Conservation (phyloP, 2,113 vertebrate species). For the Sula dactylatra region DNA sequence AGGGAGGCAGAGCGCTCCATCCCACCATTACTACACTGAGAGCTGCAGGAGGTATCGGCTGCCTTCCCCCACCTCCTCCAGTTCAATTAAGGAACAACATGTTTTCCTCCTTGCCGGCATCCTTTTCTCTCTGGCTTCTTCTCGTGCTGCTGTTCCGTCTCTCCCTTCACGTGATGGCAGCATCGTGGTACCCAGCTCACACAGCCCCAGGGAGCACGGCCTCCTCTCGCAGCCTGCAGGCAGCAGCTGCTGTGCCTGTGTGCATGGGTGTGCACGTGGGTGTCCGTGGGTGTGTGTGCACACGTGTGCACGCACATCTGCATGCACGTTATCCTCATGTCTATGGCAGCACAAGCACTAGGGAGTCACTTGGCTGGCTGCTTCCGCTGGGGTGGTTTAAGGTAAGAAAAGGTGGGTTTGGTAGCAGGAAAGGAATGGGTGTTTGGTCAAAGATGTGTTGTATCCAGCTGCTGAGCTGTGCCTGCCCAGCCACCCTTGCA, state of each 20-base stretch:
- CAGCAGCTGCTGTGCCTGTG: neutral
- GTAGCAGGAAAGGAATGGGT: neutral
- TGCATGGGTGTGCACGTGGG: neutral
- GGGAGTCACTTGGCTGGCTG: neutral
- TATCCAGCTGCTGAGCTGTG: neutral
- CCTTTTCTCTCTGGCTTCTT: neutral
- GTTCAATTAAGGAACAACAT: neutral
- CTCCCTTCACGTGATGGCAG: neutral
- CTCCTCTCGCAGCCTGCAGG: neutral
- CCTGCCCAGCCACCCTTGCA: neutral
- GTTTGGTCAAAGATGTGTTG: no score
- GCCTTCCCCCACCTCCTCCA: neutral
- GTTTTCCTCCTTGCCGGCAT: neutral
- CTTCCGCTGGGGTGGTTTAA: neutral
- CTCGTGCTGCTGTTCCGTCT: neutral
- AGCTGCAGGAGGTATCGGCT: neutral
- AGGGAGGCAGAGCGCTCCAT: neutral
- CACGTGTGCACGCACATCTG: neutral
- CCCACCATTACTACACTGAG: neutral
- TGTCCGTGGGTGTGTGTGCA: no score
- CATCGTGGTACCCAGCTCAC: neutral
- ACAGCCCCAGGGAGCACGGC: neutral
- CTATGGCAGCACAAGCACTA: fast-evolving
- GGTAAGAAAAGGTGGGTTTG: neutral
- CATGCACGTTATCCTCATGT: neutral